phyloP scores from a whole-genome alignment of 30 jellyfish, hydroid and myxozoan species.

The Aurelia sp. region DNA sequence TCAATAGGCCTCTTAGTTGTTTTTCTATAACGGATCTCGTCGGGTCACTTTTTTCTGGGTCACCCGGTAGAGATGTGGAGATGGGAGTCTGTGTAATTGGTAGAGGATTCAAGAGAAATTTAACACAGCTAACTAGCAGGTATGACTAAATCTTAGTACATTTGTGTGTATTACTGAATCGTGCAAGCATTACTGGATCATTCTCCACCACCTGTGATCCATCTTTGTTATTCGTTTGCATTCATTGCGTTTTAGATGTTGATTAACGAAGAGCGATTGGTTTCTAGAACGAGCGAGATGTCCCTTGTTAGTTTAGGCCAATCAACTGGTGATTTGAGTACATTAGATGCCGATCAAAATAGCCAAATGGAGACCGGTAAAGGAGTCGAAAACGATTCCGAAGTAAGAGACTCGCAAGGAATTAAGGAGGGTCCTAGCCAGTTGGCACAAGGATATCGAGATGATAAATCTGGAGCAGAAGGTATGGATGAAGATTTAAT shows the following conservation, averaged over 20 bases:
- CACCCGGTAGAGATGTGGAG: no score
- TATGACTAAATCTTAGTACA: no score
- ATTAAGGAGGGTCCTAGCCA: not conserved
- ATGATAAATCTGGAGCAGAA: not conserved
- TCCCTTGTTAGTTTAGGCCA: conserved; percentile 61
- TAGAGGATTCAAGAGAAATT: no score
- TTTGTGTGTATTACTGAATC: no score
- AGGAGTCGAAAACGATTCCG: not conserved
- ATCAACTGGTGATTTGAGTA: conserved; percentile 62
- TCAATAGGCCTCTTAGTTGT: no score
- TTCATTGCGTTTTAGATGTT: not conserved
- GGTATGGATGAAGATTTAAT: not conserved
- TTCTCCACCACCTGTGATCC: no score
- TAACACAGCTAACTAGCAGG: no score
- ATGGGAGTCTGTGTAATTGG: no score
- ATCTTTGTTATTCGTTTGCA: no score
- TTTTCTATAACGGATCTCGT: no score
- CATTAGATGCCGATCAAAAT: conserved; percentile 27
- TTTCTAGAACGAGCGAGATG: conserved; percentile 47
- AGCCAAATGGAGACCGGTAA: not conserved
- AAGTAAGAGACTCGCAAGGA: not conserved
- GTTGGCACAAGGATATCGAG: not conserved
- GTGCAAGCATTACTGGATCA: no score
- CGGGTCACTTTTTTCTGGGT: no score
- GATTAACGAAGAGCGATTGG: conserved; percentile 24